Conservation (phyloP, 2,797 vertebrate genomes). For the Phrynocephalus vlangalii region DNA sequence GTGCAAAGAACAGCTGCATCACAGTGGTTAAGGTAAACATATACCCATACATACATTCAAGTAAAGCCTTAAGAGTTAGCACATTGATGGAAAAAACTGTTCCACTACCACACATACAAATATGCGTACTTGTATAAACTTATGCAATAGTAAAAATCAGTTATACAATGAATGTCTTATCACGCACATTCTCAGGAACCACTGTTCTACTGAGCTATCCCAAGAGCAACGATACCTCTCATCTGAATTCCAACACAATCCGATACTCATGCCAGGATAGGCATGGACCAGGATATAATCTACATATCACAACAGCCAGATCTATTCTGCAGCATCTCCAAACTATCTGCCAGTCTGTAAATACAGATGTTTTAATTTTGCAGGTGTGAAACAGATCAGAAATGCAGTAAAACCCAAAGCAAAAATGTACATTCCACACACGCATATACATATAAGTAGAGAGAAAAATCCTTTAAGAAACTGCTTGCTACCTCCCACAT, state of each 20-base stretch:
- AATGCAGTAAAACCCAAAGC: neutral
- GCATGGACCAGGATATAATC: neutral
- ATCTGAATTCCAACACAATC: conserved; percentile 16
- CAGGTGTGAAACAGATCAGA: neutral
- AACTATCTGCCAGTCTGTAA: neutral
- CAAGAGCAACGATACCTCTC: neutral
- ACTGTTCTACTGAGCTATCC: neutral
- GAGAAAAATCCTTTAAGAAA: neutral
- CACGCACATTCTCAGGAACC: neutral
- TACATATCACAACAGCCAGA: neutral
- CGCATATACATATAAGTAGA: neutral
- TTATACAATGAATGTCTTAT: neutral
- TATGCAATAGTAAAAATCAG: neutral
- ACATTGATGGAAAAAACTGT: neutral
- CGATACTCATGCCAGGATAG: neutral
- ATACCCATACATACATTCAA: neutral
- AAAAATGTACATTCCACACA: neutral
- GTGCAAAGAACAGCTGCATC: neutral
- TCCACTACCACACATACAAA: neutral
- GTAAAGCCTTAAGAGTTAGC: neutral
- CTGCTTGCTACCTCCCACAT: neutral
- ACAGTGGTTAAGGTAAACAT: neutral
- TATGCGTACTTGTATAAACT: neutral
- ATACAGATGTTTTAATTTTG: neutral
- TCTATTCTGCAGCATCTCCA: neutral